Conservation (phyloP, 2,113 vertebrate genomes). For the Microcebus tavaratra region DNA sequence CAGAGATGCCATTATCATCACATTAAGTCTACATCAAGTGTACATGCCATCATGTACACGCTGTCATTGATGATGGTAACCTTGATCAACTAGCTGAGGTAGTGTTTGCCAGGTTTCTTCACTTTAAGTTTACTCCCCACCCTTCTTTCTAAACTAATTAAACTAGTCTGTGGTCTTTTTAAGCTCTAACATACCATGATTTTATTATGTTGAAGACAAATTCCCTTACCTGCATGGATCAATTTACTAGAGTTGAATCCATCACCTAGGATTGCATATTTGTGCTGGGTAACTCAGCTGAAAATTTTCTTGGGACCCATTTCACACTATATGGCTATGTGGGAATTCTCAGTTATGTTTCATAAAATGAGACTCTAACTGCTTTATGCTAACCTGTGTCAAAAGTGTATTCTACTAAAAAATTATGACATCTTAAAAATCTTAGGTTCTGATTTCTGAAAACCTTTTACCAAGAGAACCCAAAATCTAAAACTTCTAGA, state of each 20-base stretch:
- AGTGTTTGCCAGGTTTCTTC: background rate
- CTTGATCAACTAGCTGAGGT: background rate
- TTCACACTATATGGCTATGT: background rate
- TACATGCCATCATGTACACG: background rate
- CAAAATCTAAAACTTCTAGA: constrained; percentile 11
- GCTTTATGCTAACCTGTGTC: constrained; percentile 7
- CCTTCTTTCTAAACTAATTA: background rate
- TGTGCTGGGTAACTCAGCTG: background rate
- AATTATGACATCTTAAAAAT: background rate
- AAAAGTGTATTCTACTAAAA: constrained; percentile 17
- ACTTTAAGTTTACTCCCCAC: background rate
- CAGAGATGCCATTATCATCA: background rate
- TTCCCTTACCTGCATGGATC: background rate
- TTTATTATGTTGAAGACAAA: background rate
- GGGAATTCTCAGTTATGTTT: constrained; percentile 39
- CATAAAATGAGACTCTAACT: constrained; percentile 34
- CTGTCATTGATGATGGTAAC: background rate
- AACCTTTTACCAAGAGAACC: background rate
- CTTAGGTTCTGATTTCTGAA: constrained; percentile 2
- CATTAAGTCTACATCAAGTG: background rate
- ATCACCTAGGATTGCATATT: background rate
- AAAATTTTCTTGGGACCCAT: constrained; percentile 17
- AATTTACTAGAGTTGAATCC: background rate
- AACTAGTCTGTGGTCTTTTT: constrained; percentile 1
- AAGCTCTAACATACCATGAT: background rate